phyloP scores from a whole-genome alignment of 2,113 vertebrate species.

The Dendrocopos noguchii region DNA sequence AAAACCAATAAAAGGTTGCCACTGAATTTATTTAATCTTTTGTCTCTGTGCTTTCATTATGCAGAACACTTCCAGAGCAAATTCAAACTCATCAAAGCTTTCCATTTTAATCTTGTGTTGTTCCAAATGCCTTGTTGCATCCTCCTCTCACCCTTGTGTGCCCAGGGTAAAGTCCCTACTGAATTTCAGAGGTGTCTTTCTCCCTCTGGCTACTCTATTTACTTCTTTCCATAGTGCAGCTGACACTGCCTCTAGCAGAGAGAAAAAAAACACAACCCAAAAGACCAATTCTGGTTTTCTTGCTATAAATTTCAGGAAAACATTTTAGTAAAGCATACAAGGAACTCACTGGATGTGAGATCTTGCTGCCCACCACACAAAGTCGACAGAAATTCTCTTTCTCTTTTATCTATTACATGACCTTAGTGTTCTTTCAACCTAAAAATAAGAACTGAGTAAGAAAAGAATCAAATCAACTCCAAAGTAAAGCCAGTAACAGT shows the following conservation, averaged over 20 bases:
- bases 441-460: neutral
- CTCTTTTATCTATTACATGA: neutral
- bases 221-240: neutral
- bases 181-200: neutral
- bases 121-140: neutral
- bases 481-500: neutral
- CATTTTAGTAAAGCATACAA: neutral
- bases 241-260: neutral
- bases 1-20: neutral
- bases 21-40: neutral
- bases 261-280: neutral
- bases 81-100: neutral
- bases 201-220: neutral
- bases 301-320: neutral
- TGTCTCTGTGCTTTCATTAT: neutral
- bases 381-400: neutral
- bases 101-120: neutral
- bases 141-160: neutral
- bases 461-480: neutral
- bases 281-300: neutral
- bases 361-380: neutral
- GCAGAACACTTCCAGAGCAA: neutral
- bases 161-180: neutral
- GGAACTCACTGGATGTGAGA: neutral
- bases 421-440: neutral